These are phyloP conservation scores for Nymphicus hollandicus DNA, from an alignment of 2,113 vertebrate genomes.

Conservation along the genomic window DNA sequence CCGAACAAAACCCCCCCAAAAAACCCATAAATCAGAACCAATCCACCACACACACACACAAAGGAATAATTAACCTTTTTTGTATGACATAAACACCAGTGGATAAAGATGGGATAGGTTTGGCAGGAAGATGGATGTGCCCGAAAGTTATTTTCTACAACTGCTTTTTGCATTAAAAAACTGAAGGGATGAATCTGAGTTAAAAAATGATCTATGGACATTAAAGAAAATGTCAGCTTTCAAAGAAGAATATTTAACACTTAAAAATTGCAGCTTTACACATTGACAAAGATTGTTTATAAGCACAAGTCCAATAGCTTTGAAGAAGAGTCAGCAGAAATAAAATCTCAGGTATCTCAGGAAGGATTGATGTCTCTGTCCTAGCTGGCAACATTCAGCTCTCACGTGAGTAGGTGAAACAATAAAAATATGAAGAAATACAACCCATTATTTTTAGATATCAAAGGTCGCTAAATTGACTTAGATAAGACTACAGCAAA, in stretches of 20 bases:
- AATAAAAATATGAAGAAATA: not conserved
- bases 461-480: not conserved
- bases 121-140: not conserved
- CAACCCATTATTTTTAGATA: not conserved
- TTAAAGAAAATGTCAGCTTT: not conserved
- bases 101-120: not conserved
- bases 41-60: not conserved
- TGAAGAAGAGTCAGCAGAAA: not conserved
- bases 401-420: not conserved
- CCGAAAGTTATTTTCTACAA: not conserved
- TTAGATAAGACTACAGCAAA: constrained; percentile 10
- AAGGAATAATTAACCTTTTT: not conserved
- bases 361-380: not conserved
- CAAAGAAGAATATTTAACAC: not conserved
- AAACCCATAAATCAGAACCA: not conserved
- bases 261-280: not conserved
- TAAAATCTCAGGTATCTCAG: not conserved
- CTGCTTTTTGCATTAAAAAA: not conserved
- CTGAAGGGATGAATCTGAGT: not conserved
- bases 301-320: not conserved
- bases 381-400: not conserved
- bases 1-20: not conserved
- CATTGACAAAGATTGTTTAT: not conserved
- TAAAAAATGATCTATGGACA: not conserved
- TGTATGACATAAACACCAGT: not conserved